phyloP scores from a whole-genome alignment of 1,140 invertebrate genomes.

The Elysia chlorotica region DNA sequence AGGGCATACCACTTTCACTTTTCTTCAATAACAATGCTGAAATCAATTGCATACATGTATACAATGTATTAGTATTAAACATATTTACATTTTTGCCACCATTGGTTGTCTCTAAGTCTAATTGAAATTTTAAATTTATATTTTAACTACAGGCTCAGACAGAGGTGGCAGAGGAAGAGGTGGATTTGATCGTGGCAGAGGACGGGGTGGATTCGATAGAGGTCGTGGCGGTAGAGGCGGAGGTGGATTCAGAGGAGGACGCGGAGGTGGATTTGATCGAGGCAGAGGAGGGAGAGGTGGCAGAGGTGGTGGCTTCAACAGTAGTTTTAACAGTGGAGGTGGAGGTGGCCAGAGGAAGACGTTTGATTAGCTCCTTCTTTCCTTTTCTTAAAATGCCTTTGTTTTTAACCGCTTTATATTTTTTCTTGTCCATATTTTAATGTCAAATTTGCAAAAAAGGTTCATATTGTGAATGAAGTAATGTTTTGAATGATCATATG shows the following conservation, averaged over 20 bases:
- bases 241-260: not conserved
- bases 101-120: not conserved
- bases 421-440: too few species aligned
- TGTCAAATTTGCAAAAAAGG: too few species aligned
- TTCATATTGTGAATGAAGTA: too few species aligned
- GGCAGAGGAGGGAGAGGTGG: not conserved
- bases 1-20: not conserved
- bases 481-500: too few species aligned
- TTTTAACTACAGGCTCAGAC: too few species aligned
- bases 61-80: not conserved
- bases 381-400: too few species aligned
- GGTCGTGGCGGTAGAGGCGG: conserved; percentile 1
- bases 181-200: not conserved
- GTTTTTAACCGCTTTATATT: too few species aligned
- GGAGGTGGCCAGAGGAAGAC: not conserved
- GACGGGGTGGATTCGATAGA: conserved; percentile 1
- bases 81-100: not conserved
- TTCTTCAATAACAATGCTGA: not conserved
- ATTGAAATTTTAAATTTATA: too few species aligned
- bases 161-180: not conserved
- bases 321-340: not conserved
- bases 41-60: not conserved
- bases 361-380: too few species aligned
- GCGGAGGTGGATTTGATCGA: not conserved
- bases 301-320: not conserved